A percentile compares a stretch with the other conserved stretches of the same genome.
These are phyloP conservation scores for Sitobion miscanthi DNA, from an alignment of 1,140 invertebrate genomes.

Conservation along the genomic window DNA sequence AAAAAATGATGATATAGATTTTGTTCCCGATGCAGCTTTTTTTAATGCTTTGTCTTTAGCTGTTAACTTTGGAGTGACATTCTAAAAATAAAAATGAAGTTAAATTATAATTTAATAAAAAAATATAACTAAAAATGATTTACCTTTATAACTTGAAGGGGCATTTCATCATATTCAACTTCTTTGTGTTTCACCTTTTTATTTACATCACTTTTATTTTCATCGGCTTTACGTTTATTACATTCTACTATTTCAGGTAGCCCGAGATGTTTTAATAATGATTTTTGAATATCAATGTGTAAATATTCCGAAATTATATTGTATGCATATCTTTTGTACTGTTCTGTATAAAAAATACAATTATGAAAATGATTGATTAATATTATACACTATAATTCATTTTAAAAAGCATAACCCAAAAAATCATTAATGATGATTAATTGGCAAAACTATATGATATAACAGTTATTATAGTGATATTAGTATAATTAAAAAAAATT, in stretches of 20 bases:
- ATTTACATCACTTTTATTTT: neutral
- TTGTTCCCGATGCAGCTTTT: constrained; percentile 61
- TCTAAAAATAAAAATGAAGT: constrained; percentile 12
- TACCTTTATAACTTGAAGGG: constrained; percentile 36
- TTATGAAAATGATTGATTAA: neutral
- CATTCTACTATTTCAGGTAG: constrained; percentile 64
- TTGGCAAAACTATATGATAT: neutral
- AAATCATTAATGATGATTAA: neutral
- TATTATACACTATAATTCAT: neutral
- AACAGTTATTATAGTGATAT: no score
- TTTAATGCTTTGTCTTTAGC: constrained; percentile 61
- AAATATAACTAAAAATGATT: neutral
- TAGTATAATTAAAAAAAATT: no score
- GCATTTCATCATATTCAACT: neutral
- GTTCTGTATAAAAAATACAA: constrained; percentile 64
- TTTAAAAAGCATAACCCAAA: neutral
- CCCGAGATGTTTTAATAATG: constrained; percentile 69
- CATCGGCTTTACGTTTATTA: constrained; percentile 56
- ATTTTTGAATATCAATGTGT: constrained; percentile 69
- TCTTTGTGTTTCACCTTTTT: constrained; percentile 26
- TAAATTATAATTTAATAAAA: neutral
- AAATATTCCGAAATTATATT: constrained; percentile 76
- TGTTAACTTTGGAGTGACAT: constrained; percentile 57
- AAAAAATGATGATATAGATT: constrained; percentile 60
- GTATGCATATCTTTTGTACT: constrained; percentile 72